Conservation (phyloP, 2,797 vertebrate genomes). For the Arrhamphus sclerolepis region DNA sequence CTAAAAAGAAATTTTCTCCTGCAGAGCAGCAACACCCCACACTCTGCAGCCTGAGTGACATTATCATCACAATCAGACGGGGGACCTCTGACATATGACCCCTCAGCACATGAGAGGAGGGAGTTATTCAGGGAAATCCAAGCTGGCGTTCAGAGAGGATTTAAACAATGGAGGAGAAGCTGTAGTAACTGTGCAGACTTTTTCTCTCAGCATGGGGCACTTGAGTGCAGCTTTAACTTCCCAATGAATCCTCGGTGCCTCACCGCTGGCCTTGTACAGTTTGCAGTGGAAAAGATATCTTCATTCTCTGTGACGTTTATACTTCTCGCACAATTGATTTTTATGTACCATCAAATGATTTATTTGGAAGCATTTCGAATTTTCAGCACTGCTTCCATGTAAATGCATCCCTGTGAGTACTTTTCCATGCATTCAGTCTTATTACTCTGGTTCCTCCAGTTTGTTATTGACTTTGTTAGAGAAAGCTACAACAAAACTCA, state of each 20-base stretch:
- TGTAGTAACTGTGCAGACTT: constrained; percentile 57
- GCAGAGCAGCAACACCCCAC: constrained; percentile 57
- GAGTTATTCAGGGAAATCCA: constrained; percentile 56
- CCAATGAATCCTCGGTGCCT: not conserved
- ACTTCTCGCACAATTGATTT: constrained; percentile 10
- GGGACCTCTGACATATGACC: constrained; percentile 85
- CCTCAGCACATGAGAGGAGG: constrained; percentile 71
- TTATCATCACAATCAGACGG: constrained; percentile 88
- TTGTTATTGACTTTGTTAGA: constrained; percentile 29
- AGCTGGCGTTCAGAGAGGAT: constrained; percentile 58
- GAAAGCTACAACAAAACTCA: constrained; percentile 25
- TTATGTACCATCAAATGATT: constrained; percentile 9
- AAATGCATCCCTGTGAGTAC: constrained; percentile 33
- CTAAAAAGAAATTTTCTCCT: constrained; percentile 54
- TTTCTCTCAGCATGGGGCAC: constrained; percentile 19
- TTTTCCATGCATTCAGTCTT: constrained; percentile 12
- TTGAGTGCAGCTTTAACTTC: constrained; percentile 24
- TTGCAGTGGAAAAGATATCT: not conserved
- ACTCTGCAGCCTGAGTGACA: constrained; percentile 78
- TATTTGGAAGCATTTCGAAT: constrained; percentile 13
- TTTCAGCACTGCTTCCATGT: constrained; percentile 11
- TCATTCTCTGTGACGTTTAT: not conserved
- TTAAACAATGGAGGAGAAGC: constrained; percentile 52
- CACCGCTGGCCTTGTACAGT: constrained; percentile 2
- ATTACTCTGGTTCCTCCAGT: constrained; percentile 25